These are phyloP conservation scores for Eristalis intricaria DNA, from an alignment of 2,888 invertebrate genomes.

Conservation along the genomic window DNA sequence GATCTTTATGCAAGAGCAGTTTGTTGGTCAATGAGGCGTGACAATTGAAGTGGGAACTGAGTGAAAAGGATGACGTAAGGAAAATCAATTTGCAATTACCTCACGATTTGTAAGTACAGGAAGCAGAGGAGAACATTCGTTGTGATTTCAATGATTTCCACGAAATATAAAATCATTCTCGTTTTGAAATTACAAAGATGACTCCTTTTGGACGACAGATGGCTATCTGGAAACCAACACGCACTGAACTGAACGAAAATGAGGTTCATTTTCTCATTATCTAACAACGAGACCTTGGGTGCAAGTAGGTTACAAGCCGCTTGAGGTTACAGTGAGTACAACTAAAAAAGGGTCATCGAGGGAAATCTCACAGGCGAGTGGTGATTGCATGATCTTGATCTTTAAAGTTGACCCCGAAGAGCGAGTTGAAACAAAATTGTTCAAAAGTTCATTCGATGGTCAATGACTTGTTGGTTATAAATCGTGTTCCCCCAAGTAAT, in stretches of 20 bases:
- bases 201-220: neutral
- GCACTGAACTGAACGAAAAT: neutral
- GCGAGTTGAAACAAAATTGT: constrained; percentile 7
- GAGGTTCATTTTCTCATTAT: constrained; percentile 1
- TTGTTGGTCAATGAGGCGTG: constrained; percentile 54
- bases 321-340: neutral
- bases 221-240: neutral
- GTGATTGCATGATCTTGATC: constrained; percentile 32
- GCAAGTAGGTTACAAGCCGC: constrained; percentile 13
- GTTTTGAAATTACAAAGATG: neutral
- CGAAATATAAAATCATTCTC: neutral
- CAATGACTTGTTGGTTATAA: constrained; percentile 11
- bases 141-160: neutral
- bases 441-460: neutral
- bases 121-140: neutral
- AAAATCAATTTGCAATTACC: neutral
- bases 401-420: constrained; percentile 34
- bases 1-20: constrained; percentile 52
- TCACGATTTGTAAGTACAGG: neutral
- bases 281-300: constrained; percentile 7
- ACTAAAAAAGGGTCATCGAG: neutral
- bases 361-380: constrained; percentile 21
- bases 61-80: constrained; percentile 13
- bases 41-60: neutral
- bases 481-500: neutral